Evolutionary conservation across 1,140 invertebrate genomes (phyloP), one percentile per base, ranked within the genome.

Genomic region (Pseudachorutes palmiensis): DNA sequence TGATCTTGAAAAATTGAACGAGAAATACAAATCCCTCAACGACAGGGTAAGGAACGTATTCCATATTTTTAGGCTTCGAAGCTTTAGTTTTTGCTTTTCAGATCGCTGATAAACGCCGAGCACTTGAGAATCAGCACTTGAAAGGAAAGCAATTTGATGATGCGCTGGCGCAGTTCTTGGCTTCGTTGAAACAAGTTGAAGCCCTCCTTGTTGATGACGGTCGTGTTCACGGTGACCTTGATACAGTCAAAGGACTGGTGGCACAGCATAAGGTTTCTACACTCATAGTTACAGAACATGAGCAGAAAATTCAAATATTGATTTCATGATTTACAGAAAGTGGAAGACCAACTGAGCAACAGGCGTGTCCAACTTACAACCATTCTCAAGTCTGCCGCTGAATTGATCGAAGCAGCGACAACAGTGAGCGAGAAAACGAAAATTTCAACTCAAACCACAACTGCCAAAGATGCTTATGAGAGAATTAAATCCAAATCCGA

Each of bases 201-300:
- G 84, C 84, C 65, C 79, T 84, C 1, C 79, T 97, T 1, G 84
- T 86, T 0, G 88, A 87, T 62, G 89, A 94, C 65, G 86, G 87
- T 22, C 90, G 89, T 19, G 86, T 98, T 2, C 90, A 97, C 77
- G 95, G 94, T 3, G 96, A 98, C 79, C 80, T 98, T 14, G 95
- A 98, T 76, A 98, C 95, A 0, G 95, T 98, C 9, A 91, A 87
- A 76, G 88, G 88, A 70, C 83, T 98, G 0, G 86, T 94, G 36
- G 95, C 98, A 72, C 88, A 94, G 75, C 94, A 98, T 75, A 92
- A 89, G 80, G 85, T n/a, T n/a, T n/a, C n/a, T n/a, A n/a, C n/a
- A n/a, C n/a, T n/a, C n/a, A n/a, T n/a, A n/a, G n/a, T n/a, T n/a
- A n/a, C n/a, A n/a, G n/a, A n/a, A n/a, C n/a, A n/a, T 87, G 75